A percentile compares a stretch with the other conserved stretches of the same genome.
phyloP scores from a whole-genome alignment of 2,797 vertebrate genomes.

The Zalophus californianus region DNA sequence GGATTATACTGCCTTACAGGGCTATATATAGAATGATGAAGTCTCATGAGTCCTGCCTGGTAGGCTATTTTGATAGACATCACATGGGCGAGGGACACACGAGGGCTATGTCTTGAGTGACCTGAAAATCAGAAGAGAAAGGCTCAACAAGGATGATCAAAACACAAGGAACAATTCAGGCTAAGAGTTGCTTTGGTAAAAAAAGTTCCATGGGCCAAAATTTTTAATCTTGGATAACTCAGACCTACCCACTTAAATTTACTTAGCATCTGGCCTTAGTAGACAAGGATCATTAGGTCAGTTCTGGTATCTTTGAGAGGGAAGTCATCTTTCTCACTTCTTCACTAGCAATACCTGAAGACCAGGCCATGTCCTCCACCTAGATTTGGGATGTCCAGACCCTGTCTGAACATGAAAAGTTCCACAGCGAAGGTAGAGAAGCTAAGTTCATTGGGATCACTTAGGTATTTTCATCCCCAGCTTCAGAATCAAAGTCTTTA shows the following conservation, averaged over 20 bases:
- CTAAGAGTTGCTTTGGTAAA: neutral
- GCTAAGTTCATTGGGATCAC: neutral
- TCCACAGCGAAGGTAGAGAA: neutral
- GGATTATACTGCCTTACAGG: neutral
- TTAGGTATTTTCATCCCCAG: neutral
- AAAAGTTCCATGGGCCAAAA: neutral
- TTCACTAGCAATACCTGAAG: neutral
- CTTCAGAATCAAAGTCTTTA: neutral
- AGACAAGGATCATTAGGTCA: neutral
- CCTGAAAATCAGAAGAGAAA: neutral
- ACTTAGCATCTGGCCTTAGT: neutral
- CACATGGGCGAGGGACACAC: neutral
- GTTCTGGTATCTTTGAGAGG: neutral
- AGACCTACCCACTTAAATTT: neutral
- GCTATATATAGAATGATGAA: neutral
- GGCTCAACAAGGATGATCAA: neutral
- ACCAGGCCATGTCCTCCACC: neutral
- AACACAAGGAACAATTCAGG: neutral
- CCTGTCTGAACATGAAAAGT: neutral
- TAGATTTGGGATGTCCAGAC: neutral
- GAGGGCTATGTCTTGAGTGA: neutral
- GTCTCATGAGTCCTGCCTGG: neutral
- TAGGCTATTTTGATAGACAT: neutral
- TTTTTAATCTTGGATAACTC: neutral
- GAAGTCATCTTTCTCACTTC: neutral